A percentile compares a stretch with the other conserved stretches of the same genome.
phyloP scores from a whole-genome alignment of 2,888 invertebrate genomes.

The Cerceris ruficornis region DNA sequence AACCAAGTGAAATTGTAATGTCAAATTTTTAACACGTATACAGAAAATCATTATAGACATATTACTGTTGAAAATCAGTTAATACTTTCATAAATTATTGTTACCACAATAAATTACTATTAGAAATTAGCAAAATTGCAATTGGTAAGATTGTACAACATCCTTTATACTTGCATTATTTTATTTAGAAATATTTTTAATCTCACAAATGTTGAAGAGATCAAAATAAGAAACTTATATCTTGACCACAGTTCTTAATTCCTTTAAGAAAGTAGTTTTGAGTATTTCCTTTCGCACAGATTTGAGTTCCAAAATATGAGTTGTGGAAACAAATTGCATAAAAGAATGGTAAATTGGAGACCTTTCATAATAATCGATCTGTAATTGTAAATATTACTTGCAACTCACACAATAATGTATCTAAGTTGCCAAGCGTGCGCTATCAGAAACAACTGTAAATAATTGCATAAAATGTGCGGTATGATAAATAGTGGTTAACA shows the following conservation, averaged over 20 bases:
- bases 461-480: constrained; percentile 51
- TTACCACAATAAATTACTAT: too few species aligned
- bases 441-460: constrained; percentile 35
- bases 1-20: neutral
- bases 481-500: constrained; percentile 57
- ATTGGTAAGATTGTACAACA: constrained; percentile 21
- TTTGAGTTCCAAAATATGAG: neutral
- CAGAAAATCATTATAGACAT: constrained; percentile 10
- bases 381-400: constrained; percentile 40
- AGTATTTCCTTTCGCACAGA: constrained; percentile 21
- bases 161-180: constrained; percentile 11
- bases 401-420: constrained; percentile 40
- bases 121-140: too few species aligned
- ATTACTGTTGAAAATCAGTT: constrained; percentile 23
- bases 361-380: constrained; percentile 36
- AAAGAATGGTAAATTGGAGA: constrained; percentile 21
- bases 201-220: constrained; percentile 17
- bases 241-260: constrained; percentile 12
- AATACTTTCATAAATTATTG: constrained; percentile 16
- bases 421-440: constrained; percentile 30
- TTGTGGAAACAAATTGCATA: constrained; percentile 22
- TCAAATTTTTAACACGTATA: constrained; percentile 14
- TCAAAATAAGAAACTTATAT: constrained; percentile 16
- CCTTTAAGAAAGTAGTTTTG: constrained; percentile 25
- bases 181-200: neutral